Percentiles rank a stretch among this genome's conserved stretches.
Conservation (phyloP, 2,888 invertebrate genomes). For the Amitus sp. region DNA sequence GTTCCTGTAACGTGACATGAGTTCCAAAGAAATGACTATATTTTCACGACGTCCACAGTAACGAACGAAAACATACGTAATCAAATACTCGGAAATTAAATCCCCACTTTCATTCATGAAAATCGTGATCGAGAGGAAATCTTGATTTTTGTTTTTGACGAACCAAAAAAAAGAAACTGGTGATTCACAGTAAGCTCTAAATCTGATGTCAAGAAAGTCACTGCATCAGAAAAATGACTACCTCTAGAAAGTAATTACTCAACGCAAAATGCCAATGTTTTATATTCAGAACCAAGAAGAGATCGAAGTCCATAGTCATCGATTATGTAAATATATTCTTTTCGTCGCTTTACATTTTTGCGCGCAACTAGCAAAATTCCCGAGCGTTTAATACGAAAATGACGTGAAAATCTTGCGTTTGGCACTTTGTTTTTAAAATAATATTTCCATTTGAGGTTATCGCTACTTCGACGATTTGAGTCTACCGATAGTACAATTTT, state of each 20-base stretch:
- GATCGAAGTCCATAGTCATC: constrained; percentile 5
- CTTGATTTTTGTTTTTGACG: too few species aligned
- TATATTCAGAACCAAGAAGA: constrained; percentile 5
- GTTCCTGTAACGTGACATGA: neutral
- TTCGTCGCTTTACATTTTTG: constrained; percentile 1
- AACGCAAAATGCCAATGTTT: constrained; percentile 10
- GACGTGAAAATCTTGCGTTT: constrained; percentile 7
- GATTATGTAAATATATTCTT: neutral
- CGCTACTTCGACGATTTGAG: constrained; percentile 29
- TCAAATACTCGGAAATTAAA: neutral
- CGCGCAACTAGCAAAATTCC: neutral
- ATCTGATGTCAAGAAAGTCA: constrained; percentile 2
- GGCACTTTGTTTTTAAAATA: constrained; percentile 14
- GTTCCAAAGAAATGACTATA: neutral
- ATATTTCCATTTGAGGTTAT: constrained; percentile 29
- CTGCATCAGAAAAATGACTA: constrained; percentile 4
- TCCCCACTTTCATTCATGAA: too few species aligned
- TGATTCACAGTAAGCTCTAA: neutral
- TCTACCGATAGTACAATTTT: constrained; percentile 40
- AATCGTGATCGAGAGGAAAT: too few species aligned
- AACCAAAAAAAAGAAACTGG: neutral
- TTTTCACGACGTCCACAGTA: neutral
- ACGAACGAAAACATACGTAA: neutral
- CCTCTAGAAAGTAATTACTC: constrained; percentile 9
- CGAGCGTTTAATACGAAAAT: neutral